phyloP scores from a whole-genome alignment of 2,888 invertebrate species.

The Diploptera punctata region DNA sequence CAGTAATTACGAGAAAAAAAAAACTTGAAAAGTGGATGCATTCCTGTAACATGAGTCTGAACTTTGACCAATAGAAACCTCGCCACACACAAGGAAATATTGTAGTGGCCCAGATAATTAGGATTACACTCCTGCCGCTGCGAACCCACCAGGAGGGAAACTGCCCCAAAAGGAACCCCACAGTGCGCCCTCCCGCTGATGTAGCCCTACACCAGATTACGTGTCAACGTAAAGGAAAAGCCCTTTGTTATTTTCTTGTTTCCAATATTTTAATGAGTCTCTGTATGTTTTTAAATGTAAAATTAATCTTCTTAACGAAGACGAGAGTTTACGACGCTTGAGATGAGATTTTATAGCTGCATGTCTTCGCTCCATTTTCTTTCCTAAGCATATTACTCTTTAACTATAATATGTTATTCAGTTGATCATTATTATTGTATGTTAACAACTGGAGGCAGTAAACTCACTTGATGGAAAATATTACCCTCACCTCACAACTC shows the following conservation, averaged over 20 bases:
- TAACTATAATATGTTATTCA: too few species aligned
- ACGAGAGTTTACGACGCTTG: too few species aligned
- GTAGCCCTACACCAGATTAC: slow-evolving; percentile 4
- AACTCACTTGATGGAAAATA: too few species aligned
- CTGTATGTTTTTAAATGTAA: slow-evolving; percentile 9
- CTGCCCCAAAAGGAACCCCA: not conserved
- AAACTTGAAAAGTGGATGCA: not conserved
- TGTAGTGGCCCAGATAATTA: not conserved
- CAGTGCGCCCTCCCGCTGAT: not conserved
- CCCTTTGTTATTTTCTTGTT: not conserved
- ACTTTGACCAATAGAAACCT: not conserved
- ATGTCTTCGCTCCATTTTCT: too few species aligned
- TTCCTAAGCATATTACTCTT: too few species aligned
- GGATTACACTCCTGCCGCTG: slow-evolving; percentile 4
- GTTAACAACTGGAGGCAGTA: too few species aligned
- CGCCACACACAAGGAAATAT: not conserved
- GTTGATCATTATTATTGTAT: too few species aligned
- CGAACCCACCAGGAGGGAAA: not conserved
- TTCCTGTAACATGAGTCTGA: not conserved
- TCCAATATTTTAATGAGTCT: too few species aligned
- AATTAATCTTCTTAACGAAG: not conserved
- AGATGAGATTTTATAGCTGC: too few species aligned
- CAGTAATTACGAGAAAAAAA: not conserved
- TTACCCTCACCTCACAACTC: too few species aligned
- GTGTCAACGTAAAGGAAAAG: not conserved